Conservation (phyloP, 2,888 invertebrate species). For the Augochlorella aurata region DNA sequence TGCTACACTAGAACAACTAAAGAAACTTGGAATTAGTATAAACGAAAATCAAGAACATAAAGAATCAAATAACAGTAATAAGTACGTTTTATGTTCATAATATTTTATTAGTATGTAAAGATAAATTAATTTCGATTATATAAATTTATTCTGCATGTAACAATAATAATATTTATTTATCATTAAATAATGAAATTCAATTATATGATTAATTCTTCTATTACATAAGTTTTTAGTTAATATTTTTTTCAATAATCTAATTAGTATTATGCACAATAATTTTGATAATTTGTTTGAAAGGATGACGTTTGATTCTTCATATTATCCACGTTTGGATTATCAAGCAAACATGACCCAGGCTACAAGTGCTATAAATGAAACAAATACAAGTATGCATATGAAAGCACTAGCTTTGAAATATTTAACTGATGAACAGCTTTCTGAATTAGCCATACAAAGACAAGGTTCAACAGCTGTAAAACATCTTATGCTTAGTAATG, state of each 20-base stretch:
- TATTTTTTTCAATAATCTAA: slow-evolving; percentile 12
- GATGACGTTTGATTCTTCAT: slow-evolving; percentile 74
- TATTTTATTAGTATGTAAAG: neutral
- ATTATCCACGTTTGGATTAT: slow-evolving; percentile 74
- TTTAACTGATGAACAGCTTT: slow-evolving; percentile 82
- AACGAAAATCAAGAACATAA: slow-evolving; percentile 71
- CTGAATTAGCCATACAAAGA: slow-evolving; percentile 75
- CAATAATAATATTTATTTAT: neutral
- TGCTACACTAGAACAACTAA: slow-evolving; percentile 78
- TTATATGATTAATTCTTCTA: too few relatives aligned
- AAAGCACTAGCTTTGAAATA: slow-evolving; percentile 84
- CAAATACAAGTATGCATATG: slow-evolving; percentile 84
- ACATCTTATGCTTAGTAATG: slow-evolving; percentile 72
- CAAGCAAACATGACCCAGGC: slow-evolving; percentile 72
- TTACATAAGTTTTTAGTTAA: neutral
- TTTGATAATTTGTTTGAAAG: slow-evolving; percentile 53
- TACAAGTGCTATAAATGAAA: slow-evolving; percentile 73
- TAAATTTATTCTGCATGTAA: neutral
- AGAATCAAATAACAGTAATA: slow-evolving; percentile 69
- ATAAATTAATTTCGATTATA: slow-evolving; percentile 13
- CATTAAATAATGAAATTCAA: neutral
- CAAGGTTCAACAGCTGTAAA: slow-evolving; percentile 73
- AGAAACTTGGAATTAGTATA: slow-evolving; percentile 77
- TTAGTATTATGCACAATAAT: neutral
- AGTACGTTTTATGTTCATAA: slow-evolving; percentile 60